A percentile compares a stretch with the other conserved stretches of the same genome.
Conservation (phyloP, 2,113 vertebrate species). For the Ibidorhyncha struthersii region DNA sequence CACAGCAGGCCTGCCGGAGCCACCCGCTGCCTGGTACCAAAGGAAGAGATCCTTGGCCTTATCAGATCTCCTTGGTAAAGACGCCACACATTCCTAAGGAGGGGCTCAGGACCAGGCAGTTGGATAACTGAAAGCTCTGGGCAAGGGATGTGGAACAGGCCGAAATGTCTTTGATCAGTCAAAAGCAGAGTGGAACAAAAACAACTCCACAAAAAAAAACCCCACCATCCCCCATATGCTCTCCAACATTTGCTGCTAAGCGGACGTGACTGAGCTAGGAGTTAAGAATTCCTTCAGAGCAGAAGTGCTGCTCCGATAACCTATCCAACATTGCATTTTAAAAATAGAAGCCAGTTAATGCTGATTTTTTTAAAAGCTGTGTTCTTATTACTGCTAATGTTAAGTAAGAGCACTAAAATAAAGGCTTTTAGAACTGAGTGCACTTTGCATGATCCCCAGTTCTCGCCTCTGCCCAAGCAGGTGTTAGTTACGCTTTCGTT, state of each 20-base stretch:
- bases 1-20: neutral
- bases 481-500: neutral
- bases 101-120: neutral
- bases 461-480: neutral
- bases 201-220: fast-evolving
- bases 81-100: neutral
- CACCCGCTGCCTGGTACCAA: neutral
- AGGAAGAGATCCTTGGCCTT: neutral
- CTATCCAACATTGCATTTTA: neutral
- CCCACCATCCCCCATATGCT: neutral
- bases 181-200: neutral
- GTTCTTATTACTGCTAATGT: neutral
- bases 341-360: neutral
- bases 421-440: neutral
- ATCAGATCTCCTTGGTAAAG: neutral
- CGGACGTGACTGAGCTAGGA: neutral
- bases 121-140: neutral
- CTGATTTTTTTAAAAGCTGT: neutral
- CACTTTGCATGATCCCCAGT: neutral
- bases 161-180: neutral
- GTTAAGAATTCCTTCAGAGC: neutral
- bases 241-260: neutral
- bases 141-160: neutral
- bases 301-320: neutral
- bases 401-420: neutral